phyloP scores from a whole-genome alignment of 2,113 vertebrate genomes.

The Coryphaenoides rupestris region DNA sequence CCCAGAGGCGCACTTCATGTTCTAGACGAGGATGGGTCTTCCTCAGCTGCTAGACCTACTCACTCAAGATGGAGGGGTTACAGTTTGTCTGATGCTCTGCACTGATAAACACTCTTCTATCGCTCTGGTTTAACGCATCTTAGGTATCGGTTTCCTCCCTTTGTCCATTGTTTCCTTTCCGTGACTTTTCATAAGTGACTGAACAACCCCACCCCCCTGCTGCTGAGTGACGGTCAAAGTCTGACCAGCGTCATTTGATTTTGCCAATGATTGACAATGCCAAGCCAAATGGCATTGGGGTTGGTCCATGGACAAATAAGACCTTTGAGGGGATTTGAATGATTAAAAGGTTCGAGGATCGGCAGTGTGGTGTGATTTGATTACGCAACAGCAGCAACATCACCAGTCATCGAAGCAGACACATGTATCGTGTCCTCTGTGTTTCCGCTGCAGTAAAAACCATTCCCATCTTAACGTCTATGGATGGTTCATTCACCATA shows the following conservation, averaged over 20 bases:
- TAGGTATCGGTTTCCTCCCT: background rate
- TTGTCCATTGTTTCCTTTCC: background rate
- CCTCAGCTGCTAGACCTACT: background rate
- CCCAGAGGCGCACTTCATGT: background rate
- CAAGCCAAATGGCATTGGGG: conserved; percentile 6
- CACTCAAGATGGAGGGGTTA: background rate
- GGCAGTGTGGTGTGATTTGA: conserved; percentile 15
- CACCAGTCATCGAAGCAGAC: conserved; percentile 9
- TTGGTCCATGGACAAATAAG: conserved; percentile 9
- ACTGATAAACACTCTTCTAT: background rate
- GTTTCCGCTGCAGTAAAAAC: background rate
- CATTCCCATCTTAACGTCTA: too few species aligned
- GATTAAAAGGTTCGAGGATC: conserved; percentile 27
- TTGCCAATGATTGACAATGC: conserved; percentile 63
- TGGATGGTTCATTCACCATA: too few species aligned
- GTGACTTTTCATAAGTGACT: conserved; percentile 25
- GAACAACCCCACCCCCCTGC: conserved; percentile 39
- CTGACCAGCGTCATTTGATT: too few species aligned
- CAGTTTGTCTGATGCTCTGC: background rate
- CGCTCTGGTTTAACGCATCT: background rate
- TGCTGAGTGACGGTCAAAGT: conserved; percentile 59
- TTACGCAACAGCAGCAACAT: conserved; percentile 41
- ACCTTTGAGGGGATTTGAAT: conserved; percentile 34
- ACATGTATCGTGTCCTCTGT: background rate
- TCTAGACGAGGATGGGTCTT: background rate